Conservation (phyloP, 2,113 vertebrate species). For the Desmodus rotundus region DNA sequence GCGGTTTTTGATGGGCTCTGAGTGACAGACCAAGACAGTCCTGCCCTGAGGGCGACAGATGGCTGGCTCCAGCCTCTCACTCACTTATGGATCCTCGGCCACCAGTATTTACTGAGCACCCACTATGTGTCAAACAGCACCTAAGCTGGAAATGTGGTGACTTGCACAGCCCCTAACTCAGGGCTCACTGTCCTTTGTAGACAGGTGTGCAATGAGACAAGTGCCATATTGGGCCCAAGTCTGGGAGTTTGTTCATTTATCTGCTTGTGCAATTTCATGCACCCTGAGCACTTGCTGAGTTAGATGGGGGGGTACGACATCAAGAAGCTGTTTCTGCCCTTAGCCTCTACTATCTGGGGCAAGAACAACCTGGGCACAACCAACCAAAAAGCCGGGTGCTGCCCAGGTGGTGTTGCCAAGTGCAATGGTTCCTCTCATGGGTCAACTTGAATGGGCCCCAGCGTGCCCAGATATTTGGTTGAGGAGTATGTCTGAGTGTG, state of each 20-base stretch:
- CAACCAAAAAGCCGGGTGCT: not conserved
- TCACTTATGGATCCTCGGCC: not conserved
- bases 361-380: not conserved
- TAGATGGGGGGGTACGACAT: not conserved
- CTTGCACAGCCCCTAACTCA: not conserved
- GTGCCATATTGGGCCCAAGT: not conserved
- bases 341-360: not conserved
- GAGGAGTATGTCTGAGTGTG: not conserved
- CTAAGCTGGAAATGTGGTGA: not conserved
- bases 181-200: not conserved
- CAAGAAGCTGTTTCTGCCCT: not conserved
- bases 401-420: not conserved
- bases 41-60: accelerated
- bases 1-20: not conserved
- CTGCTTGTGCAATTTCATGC: not conserved
- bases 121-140: not conserved
- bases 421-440: not conserved
- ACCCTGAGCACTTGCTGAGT: not conserved
- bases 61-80: not conserved
- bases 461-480: not conserved
- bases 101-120: not conserved
- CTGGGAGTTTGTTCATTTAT: not conserved
- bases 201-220: not conserved
- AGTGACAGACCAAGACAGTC: not conserved
- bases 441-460: not conserved